phyloP scores from a whole-genome alignment of 2,888 invertebrate genomes.

The Eugnorisma glareosa region DNA sequence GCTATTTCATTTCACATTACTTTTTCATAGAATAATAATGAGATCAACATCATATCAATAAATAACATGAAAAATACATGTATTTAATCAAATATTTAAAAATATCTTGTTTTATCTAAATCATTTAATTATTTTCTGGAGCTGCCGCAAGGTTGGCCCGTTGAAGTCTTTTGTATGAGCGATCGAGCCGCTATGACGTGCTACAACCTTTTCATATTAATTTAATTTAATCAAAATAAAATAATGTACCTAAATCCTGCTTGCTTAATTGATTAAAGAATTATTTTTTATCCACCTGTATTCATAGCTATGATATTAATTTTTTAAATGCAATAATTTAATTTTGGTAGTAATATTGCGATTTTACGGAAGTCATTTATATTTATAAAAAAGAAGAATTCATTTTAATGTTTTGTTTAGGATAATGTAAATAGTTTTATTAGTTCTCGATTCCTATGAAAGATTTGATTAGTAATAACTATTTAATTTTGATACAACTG shows the following conservation, averaged over 20 bases:
- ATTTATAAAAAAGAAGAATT: not conserved
- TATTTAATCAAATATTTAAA: not conserved
- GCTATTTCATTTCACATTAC: not conserved
- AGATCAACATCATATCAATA: not conserved
- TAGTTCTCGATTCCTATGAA: not conserved
- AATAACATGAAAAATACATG: not conserved
- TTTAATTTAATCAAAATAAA: not conserved
- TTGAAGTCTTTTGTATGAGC: constrained; percentile 78
- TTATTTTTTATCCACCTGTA: not conserved
- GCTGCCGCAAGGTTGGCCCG: constrained; percentile 53
- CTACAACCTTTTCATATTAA: constrained; percentile 5
- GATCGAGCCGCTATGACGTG: not conserved
- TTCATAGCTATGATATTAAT: not conserved
- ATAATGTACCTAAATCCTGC: not conserved
- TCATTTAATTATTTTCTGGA: not conserved
- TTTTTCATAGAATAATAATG: not conserved
- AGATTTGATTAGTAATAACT: not conserved
- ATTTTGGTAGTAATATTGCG: not conserved
- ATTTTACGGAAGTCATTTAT: not conserved
- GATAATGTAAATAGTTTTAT: not conserved
- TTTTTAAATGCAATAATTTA: not conserved
- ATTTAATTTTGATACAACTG: not conserved
- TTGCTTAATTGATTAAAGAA: not conserved
- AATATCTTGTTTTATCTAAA: not conserved
- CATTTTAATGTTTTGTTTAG: not conserved